A percentile compares a stretch with the other conserved stretches of the same genome.
Conservation (phyloP, 2,113 vertebrate genomes). For the Chrysemys picta region DNA sequence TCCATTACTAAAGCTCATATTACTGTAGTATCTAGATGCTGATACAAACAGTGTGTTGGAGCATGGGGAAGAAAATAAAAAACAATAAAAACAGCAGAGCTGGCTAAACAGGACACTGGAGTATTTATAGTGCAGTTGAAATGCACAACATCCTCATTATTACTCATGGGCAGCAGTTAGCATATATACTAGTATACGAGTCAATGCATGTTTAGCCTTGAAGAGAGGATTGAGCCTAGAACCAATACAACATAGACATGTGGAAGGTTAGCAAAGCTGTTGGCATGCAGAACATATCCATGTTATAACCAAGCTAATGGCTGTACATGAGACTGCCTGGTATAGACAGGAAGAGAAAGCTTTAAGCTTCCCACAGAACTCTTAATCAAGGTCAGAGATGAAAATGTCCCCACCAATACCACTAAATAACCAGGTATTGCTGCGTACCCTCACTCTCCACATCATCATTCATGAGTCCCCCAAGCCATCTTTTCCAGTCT, state of each 20-base stretch:
- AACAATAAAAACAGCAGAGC: neutral
- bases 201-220: no score
- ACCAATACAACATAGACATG: neutral
- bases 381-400: neutral
- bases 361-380: neutral
- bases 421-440: neutral
- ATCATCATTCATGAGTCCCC: conserved; percentile 88
- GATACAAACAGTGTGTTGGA: neutral
- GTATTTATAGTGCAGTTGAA: neutral
- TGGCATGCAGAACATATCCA: neutral
- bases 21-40: neutral
- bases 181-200: no score
- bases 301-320: neutral
- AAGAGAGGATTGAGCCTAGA: no score
- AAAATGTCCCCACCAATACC: neutral
- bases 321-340: neutral
- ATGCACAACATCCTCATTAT: neutral
- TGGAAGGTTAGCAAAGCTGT: neutral
- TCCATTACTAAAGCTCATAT: neutral
- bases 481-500: conserved; percentile 93
- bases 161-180: neutral
- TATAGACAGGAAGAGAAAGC: neutral
- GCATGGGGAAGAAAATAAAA: neutral
- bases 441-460: conserved; percentile 88
- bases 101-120: neutral